Percentiles rank a stretch among this genome's conserved stretches.
Evolutionary conservation across 1,140 invertebrate species (phyloP).

Genomic region (Solenopsis fugax): DNA sequence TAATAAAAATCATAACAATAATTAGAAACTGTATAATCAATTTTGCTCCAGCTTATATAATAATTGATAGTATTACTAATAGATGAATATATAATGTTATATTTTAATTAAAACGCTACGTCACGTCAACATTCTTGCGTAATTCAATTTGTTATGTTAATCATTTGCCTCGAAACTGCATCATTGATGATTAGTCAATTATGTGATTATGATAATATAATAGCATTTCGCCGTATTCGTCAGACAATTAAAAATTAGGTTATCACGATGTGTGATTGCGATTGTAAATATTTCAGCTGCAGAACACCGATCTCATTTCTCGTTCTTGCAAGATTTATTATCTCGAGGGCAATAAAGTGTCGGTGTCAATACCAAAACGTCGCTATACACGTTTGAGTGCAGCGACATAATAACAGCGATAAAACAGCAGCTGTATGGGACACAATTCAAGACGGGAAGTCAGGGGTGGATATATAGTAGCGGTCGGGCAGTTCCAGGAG

Average conservation of each 20-base stretch:
- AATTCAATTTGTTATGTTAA: slow-evolving; percentile 23
- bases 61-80: neutral
- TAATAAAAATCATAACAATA: neutral
- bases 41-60: neutral
- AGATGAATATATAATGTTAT: neutral
- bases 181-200: slow-evolving; percentile 26
- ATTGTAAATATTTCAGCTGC: neutral
- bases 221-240: neutral
- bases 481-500: slow-evolving; percentile 23
- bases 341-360: slow-evolving; percentile 30
- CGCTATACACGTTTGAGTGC: slow-evolving; percentile 21
- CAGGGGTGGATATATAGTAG: slow-evolving; percentile 3
- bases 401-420: slow-evolving; percentile 37
- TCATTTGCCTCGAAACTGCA: slow-evolving; percentile 12
- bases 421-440: slow-evolving; percentile 12
- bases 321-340: slow-evolving; percentile 44
- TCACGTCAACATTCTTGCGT: neutral
- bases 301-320: slow-evolving; percentile 1
- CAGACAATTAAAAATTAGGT: slow-evolving; percentile 1
- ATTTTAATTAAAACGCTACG: neutral
- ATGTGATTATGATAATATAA: neutral
- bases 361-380: slow-evolving; percentile 22
- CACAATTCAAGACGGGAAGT: neutral
- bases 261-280: neutral
- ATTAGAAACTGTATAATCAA: neutral